phyloP scores from a whole-genome alignment of 2,797 vertebrate genomes.

The Strix occidentalis region DNA sequence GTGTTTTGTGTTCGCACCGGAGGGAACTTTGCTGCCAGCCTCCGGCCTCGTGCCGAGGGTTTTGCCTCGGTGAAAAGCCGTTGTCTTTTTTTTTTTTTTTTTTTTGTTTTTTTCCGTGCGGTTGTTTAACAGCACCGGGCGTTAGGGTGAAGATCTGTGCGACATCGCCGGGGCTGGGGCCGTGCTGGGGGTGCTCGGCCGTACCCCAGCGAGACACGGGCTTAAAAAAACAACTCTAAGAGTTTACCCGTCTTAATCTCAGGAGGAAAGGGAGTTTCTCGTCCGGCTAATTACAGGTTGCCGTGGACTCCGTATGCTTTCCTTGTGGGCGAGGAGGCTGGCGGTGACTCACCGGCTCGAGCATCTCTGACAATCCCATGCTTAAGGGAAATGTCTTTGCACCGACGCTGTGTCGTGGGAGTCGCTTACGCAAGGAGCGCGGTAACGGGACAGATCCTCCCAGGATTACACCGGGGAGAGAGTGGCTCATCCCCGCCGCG shows the following conservation, averaged over 20 bases:
- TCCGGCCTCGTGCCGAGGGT: not conserved
- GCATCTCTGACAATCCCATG: not conserved
- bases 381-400: not conserved
- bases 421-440: not conserved
- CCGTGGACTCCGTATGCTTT: not conserved
- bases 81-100: no score
- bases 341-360: not conserved
- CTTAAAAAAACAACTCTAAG: not conserved
- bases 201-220: not conserved
- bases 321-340: not conserved
- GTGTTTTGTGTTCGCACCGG: accelerated
- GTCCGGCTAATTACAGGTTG: not conserved
- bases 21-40: not conserved
- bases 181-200: not conserved
- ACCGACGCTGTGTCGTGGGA: not conserved
- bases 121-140: no score
- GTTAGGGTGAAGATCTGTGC: accelerated
- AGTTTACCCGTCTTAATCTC: not conserved
- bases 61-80: no score
- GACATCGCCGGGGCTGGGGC: no score
- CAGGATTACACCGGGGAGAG: not conserved
- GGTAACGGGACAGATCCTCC: not conserved
- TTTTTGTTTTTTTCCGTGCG: no score
- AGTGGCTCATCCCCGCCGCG: accelerated
- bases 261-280: not conserved